Percentiles rank a stretch among this genome's conserved stretches.
Conservation (phyloP, 2,888 invertebrate genomes). For the Lycocerus yunnanus region DNA sequence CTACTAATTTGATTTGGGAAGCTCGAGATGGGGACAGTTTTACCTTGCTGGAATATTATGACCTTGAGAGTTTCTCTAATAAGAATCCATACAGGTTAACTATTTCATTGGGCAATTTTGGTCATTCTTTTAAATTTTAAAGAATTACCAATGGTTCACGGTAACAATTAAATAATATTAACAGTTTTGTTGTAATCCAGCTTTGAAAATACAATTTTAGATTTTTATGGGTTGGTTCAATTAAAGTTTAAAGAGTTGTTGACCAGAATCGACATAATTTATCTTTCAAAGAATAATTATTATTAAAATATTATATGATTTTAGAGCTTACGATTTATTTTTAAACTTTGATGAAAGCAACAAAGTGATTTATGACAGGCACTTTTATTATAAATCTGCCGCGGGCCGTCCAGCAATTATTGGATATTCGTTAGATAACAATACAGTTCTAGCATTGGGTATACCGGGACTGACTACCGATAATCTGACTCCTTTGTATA, state of each 20-base stretch:
- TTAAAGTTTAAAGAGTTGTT: too few species aligned
- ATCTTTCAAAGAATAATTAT: too few species aligned
- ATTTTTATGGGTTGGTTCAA: background rate
- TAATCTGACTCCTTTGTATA: constrained; percentile 70
- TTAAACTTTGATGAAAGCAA: constrained; percentile 80
- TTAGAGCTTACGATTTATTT: constrained; percentile 33
- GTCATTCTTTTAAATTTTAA: too few species aligned
- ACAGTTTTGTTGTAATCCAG: too few species aligned
- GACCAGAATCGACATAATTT: too few species aligned
- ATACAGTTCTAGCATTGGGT: constrained; percentile 47
- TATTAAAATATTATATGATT: too few species aligned
- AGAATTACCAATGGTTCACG: too few species aligned
- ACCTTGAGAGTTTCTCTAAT: constrained; percentile 72
- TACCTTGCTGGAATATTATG: background rate
- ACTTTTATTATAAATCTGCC: constrained; percentile 84
- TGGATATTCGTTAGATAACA: constrained; percentile 66
- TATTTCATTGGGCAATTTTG: too few species aligned
- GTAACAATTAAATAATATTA: too few species aligned
- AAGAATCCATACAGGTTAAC: constrained; percentile 62
- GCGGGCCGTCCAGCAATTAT: constrained; percentile 64
- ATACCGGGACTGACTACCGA: constrained; percentile 60
- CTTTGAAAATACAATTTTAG: too few species aligned
- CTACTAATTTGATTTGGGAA: background rate
- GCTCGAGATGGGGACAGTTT: background rate
- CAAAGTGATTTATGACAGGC: constrained; percentile 92